phyloP scores from a whole-genome alignment of 1,140 invertebrate genomes.

The Drosophila prosaltans region DNA sequence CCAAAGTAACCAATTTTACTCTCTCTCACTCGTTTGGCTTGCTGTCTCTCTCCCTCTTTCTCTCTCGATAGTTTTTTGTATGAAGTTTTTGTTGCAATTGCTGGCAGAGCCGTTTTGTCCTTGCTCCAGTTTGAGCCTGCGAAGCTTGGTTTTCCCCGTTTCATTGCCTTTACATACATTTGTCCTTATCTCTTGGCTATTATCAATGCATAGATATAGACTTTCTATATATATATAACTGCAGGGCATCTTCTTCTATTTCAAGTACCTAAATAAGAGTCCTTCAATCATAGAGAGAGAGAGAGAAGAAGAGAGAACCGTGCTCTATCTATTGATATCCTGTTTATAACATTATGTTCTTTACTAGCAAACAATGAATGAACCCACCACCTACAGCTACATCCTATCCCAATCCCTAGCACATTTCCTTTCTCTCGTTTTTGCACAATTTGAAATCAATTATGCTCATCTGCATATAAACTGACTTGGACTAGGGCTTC shows the following conservation, averaged over 20 bases:
- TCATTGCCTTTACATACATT: constrained; percentile 4
- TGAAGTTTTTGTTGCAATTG: constrained; percentile 61
- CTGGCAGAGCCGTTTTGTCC: constrained; percentile 45
- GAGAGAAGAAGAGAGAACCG: constrained; percentile 1
- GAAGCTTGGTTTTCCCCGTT: neutral
- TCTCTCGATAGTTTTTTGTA: constrained; percentile 51
- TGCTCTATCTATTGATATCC: constrained; percentile 58
- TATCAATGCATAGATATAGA: constrained; percentile 61
- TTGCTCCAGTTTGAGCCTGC: constrained; percentile 64
- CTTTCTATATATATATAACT: constrained; percentile 1
- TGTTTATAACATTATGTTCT: constrained; percentile 52
- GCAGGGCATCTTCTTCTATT: neutral
- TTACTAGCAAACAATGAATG: constrained; percentile 50
- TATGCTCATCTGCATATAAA: constrained; percentile 82
- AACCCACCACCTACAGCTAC: neutral
- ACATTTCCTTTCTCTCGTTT: constrained; percentile 21
- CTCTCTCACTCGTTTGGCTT: constrained; percentile 36
- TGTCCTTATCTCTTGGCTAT: constrained; percentile 63
- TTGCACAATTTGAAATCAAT: constrained; percentile 74
- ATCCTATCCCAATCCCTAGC: neutral
- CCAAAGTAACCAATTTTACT: constrained; percentile 67
- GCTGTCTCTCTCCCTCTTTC: constrained; percentile 23
- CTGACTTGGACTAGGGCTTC: constrained; percentile 60
- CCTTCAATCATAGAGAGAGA: constrained; percentile 24
- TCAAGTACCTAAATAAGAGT: constrained; percentile 69